Percentiles rank a stretch among this genome's conserved stretches.
phyloP scores from a whole-genome alignment of 2,797 vertebrate species.

The Sylvilagus floridanus region DNA sequence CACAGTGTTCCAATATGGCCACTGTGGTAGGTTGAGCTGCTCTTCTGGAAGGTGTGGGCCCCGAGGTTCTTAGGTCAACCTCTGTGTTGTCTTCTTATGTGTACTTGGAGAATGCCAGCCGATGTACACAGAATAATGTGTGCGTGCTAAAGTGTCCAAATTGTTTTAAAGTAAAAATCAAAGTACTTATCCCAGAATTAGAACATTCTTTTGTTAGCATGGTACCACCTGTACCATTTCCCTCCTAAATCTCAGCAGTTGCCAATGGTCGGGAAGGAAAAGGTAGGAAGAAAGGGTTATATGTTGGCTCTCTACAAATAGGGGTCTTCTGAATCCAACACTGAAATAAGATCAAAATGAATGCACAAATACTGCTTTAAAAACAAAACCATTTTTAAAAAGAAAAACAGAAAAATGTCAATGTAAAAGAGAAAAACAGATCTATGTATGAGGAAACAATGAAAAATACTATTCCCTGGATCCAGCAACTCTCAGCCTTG shows the following conservation, averaged over 20 bases:
- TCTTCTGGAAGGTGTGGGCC: no score
- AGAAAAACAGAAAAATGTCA: not conserved
- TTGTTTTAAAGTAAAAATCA: not conserved
- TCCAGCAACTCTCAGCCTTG: not conserved
- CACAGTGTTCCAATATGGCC: not conserved
- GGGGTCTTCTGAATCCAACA: not conserved
- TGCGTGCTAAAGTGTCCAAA: not conserved
- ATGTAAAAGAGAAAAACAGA: not conserved
- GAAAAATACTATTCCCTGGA: not conserved
- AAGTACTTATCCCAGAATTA: not conserved
- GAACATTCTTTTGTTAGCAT: not conserved
- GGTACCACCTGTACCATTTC: not conserved
- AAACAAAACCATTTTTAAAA: not conserved
- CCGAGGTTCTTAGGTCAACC: not conserved
- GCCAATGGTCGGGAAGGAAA: not conserved
- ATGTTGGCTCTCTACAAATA: not conserved
- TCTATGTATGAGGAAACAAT: not conserved
- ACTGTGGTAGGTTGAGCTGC: fast-evolving
- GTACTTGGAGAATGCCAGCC: not conserved
- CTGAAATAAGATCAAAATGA: not conserved
- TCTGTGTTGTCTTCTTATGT: not conserved
- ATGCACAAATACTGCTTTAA: not conserved
- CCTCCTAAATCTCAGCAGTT: not conserved
- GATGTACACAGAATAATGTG: no score
- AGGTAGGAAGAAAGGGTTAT: not conserved